Evolutionary conservation across 2,113 vertebrate genomes (phyloP), one percentile per base, ranked within the genome.

Genomic region (Columba livia): DNA sequence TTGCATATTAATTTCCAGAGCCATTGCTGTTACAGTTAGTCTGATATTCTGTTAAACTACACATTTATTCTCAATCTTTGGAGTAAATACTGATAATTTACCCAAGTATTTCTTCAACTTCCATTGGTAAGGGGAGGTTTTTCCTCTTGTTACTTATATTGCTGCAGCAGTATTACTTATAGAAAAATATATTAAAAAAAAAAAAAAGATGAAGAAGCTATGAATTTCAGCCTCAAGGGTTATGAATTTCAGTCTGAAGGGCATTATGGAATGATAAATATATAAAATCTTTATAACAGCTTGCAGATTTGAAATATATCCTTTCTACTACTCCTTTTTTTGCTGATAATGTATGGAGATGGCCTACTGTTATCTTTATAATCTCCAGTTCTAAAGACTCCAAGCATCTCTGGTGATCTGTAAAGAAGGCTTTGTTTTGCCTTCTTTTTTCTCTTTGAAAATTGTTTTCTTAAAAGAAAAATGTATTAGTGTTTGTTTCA

Each of bases 1-100:
- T 77, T 89, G 19, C 44, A 72, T 89, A 84, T 92, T 94, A 91
- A 88, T 95, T 75, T 90, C 32, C 47, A 85, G 34, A 85, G 20
- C 14, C 7, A 86, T 94, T 94, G 62, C 94, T 89, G 53, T 70
- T 79, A 60, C 6, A 58, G 20, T 85, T 95, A 77, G 50, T 73
- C 23, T 61, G 48, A 88, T 91, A 32, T 2, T 65, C 21, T 88
- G 18, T 60, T 81, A 82, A 88, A 83, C 93, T 34, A 18, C 18
- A 36, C 54, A 82, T 94, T 95, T 94, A 5, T 89, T 87, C 66
- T 89, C 48, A 89, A 73, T 73, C 23, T 20, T 89, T 66, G 29
- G 11, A 86, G 21, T 60, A 94, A 93, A 89, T 85, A 18, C 44
- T 60, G 32, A 71, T 15, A 66, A 79, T 77, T 79, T 61, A 44